Evolutionary conservation across 2,888 invertebrate genomes (phyloP).

Genomic region (Chaetoderma sp.): DNA sequence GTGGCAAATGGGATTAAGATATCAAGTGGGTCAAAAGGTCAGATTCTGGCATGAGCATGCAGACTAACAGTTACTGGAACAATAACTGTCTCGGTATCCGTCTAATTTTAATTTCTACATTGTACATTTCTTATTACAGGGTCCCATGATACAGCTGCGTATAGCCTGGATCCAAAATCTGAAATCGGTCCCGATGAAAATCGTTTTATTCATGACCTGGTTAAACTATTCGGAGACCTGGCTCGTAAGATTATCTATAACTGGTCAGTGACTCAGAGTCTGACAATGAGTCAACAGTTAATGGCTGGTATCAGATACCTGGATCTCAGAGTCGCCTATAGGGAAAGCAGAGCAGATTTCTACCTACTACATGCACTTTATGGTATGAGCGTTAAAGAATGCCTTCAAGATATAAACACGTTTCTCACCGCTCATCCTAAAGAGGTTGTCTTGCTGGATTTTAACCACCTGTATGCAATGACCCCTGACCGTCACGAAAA

Average conservation of each 20-base stretch:
- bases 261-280: background rate
- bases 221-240: background rate
- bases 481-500: background rate
- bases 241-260: background rate
- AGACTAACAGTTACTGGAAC: too few species aligned
- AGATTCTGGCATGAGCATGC: too few species aligned
- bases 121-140: background rate
- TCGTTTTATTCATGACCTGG: background rate
- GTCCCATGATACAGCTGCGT: background rate
- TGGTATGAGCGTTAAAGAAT: background rate
- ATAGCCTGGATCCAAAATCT: background rate
- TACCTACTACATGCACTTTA: background rate
- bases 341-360: background rate
- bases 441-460: background rate
- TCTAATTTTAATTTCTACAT: too few species aligned
- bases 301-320: background rate
- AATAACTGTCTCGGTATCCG: too few species aligned
- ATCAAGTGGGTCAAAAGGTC: too few species aligned
- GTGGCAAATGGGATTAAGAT: too few species aligned
- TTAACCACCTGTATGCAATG: background rate
- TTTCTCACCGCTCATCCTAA: background rate
- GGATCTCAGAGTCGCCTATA: background rate
- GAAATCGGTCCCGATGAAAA: background rate
- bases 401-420: background rate
- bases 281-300: background rate